Conservation (phyloP, 2,113 vertebrate species). For the Albula goreensis region DNA sequence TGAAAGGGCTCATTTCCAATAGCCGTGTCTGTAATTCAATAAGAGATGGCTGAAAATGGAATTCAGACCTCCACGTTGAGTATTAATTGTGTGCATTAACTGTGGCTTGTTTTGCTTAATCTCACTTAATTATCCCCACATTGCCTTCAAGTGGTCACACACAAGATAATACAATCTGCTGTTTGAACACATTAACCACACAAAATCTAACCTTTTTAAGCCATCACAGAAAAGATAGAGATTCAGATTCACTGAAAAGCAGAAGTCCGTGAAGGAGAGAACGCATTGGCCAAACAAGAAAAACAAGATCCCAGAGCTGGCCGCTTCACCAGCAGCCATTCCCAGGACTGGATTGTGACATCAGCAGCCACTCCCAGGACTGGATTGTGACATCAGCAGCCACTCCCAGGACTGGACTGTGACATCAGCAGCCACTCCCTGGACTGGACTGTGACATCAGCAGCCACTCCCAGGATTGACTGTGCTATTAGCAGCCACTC, state of each 20-base stretch:
- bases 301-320: neutral
- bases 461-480: too few species aligned
- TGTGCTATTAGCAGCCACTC: too few species aligned
- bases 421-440: too few species aligned
- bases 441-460: too few species aligned
- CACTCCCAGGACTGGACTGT: too few species aligned
- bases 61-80: neutral
- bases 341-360: too few species aligned
- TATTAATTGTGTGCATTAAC: neutral
- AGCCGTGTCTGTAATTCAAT: neutral
- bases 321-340: too few species aligned
- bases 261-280: neutral
- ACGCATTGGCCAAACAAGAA: neutral
- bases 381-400: too few species aligned
- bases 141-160: neutral
- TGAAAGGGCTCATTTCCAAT: neutral
- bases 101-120: neutral
- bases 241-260: neutral
- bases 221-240: neutral
- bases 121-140: neutral
- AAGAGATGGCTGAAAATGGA: neutral
- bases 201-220: neutral
- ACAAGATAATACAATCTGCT: neutral
- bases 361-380: too few species aligned
- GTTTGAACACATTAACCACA: neutral